Conservation (phyloP, 1,140 invertebrate genomes). For the Philotrypesis tridentata region DNA sequence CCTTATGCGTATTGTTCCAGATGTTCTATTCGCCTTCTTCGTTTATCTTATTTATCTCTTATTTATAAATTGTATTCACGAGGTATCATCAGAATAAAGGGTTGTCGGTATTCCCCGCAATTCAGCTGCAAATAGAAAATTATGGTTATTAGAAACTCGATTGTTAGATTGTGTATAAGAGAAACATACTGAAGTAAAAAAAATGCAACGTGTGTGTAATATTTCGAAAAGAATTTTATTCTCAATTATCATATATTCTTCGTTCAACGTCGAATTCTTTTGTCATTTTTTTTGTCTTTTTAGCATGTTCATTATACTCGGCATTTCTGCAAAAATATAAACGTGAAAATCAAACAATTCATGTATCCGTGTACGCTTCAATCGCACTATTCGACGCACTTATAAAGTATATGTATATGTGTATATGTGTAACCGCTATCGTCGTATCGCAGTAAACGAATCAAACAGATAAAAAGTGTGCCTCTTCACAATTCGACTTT, state of each 20-base stretch:
- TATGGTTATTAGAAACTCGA: background rate
- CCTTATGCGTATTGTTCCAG: background rate
- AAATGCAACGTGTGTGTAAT: background rate
- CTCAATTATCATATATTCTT: conserved; percentile 25
- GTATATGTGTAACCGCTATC: conserved; percentile 11
- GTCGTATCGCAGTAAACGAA: conserved; percentile 28
- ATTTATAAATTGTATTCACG: too few relatives aligned
- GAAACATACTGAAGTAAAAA: conserved; percentile 26
- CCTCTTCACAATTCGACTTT: conserved; percentile 16
- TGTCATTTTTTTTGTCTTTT: conserved; percentile 18
- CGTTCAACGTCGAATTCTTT: conserved; percentile 15
- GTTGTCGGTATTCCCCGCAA: too few relatives aligned
- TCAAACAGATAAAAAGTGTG: conserved; percentile 35
- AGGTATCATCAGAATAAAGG: too few relatives aligned
- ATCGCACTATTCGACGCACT: conserved; percentile 35
- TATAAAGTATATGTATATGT: conserved; percentile 19
- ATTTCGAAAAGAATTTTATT: conserved; percentile 40
- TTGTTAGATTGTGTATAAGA: background rate
- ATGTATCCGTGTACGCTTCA: conserved; percentile 31
- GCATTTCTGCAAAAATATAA: conserved; percentile 50
- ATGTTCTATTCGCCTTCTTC: background rate
- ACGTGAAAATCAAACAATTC: conserved; percentile 46
- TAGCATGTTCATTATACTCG: conserved; percentile 23
- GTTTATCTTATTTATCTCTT: background rate
- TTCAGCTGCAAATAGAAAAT: background rate